These are phyloP conservation scores for Gorsachius goisagi DNA, from an alignment of 2,113 vertebrate genomes.

Conservation along the genomic window DNA sequence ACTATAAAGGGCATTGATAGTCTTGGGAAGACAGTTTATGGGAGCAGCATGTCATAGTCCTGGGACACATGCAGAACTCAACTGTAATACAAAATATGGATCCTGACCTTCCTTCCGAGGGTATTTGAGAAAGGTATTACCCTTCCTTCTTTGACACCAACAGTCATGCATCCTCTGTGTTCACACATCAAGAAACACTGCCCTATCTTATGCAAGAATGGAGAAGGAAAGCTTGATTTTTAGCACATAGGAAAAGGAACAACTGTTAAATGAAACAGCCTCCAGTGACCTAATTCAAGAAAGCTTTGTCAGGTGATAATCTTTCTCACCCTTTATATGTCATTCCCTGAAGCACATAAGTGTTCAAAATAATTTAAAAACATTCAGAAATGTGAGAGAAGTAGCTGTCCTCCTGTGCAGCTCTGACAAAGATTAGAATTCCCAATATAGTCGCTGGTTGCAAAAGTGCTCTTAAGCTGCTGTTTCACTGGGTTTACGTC, in stretches of 20 bases:
- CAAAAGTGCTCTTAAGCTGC: slow-evolving; percentile 49
- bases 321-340: slow-evolving; percentile 8
- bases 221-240: not conserved
- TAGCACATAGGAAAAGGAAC: not conserved
- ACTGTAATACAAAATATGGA: not conserved
- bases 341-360: not conserved
- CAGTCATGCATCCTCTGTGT: not conserved
- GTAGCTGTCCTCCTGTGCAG: not conserved
- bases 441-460: slow-evolving; percentile 20
- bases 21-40: not conserved
- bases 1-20: not conserved
- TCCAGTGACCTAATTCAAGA: slow-evolving; percentile 37
- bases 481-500: slow-evolving; percentile 36
- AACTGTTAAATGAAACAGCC: slow-evolving; percentile 3
- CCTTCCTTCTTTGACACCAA: not conserved
- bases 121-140: not conserved
- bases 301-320: slow-evolving; percentile 42
- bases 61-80: not conserved
- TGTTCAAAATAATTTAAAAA: slow-evolving; percentile 36
- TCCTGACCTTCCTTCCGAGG: not conserved
- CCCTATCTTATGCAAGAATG: not conserved
- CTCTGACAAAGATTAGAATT: slow-evolving; percentile 40
- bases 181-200: not conserved
- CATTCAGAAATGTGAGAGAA: slow-evolving; percentile 2
- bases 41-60: not conserved